phyloP scores from a whole-genome alignment of 2,888 invertebrate species.

The Ormyrus rosae region DNA sequence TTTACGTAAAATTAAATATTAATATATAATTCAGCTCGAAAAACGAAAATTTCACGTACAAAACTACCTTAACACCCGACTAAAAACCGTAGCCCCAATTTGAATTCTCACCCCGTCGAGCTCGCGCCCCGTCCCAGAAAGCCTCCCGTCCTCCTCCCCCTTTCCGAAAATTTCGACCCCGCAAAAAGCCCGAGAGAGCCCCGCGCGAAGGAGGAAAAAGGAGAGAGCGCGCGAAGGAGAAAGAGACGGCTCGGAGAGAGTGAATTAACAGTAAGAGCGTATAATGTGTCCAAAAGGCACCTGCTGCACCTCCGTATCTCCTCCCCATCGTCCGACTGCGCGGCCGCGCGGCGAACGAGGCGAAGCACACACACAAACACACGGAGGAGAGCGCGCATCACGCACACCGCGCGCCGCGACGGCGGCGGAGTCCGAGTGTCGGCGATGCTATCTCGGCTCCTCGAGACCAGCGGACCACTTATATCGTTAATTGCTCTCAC shows the following conservation, averaged over 20 bases:
- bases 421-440: constrained; percentile 35
- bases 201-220: constrained; percentile 5
- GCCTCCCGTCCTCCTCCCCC: neutral
- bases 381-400: too few species aligned
- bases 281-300: constrained; percentile 74
- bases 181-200: constrained; percentile 27
- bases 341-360: neutral
- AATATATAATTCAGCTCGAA: neutral
- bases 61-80: neutral
- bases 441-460: constrained; percentile 70
- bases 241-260: constrained; percentile 51
- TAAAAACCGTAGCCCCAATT: neutral
- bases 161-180: constrained; percentile 19
- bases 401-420: neutral
- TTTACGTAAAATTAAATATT: neutral
- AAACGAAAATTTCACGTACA: neutral
- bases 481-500: constrained; percentile 76
- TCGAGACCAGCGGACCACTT: constrained; percentile 75
- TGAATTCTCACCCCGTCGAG: constrained; percentile 12
- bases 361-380: constrained; percentile 21
- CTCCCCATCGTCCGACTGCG: constrained; percentile 63
- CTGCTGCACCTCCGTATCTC: constrained; percentile 68
- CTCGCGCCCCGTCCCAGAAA: neutral
- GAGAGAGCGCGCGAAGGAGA: constrained; percentile 43
- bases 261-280: constrained; percentile 69